These are phyloP conservation scores for Ochropacha duplaris DNA, from an alignment of 2,888 invertebrate species.

Conservation along the genomic window DNA sequence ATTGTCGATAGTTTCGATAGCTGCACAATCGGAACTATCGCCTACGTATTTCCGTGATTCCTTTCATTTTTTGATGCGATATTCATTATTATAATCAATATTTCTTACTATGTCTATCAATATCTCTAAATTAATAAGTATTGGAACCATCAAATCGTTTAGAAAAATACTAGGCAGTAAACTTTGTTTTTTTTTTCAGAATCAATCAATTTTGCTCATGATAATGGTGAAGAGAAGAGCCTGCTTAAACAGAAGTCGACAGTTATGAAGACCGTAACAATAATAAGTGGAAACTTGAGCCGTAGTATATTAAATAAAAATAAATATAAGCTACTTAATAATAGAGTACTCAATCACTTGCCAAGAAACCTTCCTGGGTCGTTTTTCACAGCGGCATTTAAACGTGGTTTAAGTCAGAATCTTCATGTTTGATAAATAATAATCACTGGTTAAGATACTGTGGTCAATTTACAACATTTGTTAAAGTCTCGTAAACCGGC, in stretches of 20 bases:
- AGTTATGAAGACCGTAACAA: not conserved
- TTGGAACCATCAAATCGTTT: no score
- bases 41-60: not conserved
- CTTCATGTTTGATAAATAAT: constrained; percentile 60
- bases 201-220: not conserved
- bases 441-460: constrained; percentile 50
- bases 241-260: not conserved
- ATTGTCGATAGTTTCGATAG: constrained; percentile 3
- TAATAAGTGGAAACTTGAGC: not conserved
- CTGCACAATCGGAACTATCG: not conserved
- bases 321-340: not conserved
- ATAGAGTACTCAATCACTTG: constrained; percentile 5
- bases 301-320: not conserved
- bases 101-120: no score
- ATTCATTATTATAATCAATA: no score
- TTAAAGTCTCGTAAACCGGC: constrained; percentile 24
- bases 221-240: not conserved
- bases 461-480: constrained; percentile 47
- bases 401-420: constrained; percentile 52
- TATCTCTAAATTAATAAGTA: no score
- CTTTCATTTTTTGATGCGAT: not conserved
- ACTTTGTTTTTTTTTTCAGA: not conserved
- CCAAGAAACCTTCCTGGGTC: constrained; percentile 14
- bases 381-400: constrained; percentile 59
- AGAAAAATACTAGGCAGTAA: no score